phyloP scores from a whole-genome alignment of 1,140 invertebrate species.

The Nylanderia fulva region DNA sequence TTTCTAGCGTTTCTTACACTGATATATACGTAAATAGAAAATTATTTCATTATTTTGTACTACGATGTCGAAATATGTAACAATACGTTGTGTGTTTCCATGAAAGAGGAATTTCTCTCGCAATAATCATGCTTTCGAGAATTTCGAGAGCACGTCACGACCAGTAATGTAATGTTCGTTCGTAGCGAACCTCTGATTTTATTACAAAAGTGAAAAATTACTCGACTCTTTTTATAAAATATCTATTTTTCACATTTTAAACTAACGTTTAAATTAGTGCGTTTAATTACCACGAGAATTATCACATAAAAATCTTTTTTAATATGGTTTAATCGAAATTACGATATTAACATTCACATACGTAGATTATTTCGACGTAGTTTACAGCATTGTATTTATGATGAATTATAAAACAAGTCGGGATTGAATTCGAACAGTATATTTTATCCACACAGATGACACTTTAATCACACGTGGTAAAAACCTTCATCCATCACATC shows the following conservation, averaged over 20 bases:
- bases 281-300: neutral
- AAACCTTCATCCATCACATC: neutral
- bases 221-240: neutral
- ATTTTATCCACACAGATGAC: conserved; percentile 4
- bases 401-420: neutral
- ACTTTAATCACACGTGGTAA: conserved; percentile 30
- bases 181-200: neutral
- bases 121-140: neutral
- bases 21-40: neutral
- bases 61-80: neutral
- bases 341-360: neutral
- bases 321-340: neutral
- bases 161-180: neutral
- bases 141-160: neutral
- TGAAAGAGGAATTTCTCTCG: neutral
- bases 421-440: neutral
- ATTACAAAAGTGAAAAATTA: neutral
- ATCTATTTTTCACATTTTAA: neutral
- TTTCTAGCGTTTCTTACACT: neutral
- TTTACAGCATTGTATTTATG: neutral
- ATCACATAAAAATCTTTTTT: neutral
- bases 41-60: conserved; percentile 5
- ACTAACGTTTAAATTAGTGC: neutral
- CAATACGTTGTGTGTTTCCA: neutral
- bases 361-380: neutral